These are phyloP conservation scores for Papilio polyxenes DNA, from an alignment of 1,140 invertebrate genomes.

Conservation along the genomic window DNA sequence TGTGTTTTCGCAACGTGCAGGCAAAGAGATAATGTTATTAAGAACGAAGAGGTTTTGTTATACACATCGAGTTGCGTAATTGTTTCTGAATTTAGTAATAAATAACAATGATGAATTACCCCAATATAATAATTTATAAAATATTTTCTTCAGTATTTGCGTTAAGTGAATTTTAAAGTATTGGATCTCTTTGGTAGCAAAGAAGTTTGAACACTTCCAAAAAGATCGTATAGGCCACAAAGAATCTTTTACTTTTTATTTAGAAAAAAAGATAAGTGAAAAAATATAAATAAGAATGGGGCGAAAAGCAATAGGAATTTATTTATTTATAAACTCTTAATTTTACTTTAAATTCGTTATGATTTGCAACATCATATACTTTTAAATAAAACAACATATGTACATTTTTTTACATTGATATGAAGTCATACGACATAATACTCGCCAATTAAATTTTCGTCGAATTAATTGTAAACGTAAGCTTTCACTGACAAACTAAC, in stretches of 20 bases:
- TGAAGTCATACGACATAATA: not conserved
- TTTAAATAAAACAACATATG: too few relatives aligned
- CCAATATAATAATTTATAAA: not conserved
- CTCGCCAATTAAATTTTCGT: not conserved
- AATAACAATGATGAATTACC: not conserved
- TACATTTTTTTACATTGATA: not conserved
- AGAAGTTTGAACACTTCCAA: not conserved
- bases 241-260: not conserved
- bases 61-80: not conserved
- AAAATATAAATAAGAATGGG: not conserved
- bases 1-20: not conserved
- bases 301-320: too few relatives aligned
- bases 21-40: slow-evolving; percentile 3
- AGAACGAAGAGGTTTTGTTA: not conserved
- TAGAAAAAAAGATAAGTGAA: not conserved
- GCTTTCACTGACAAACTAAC: not conserved
- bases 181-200: not conserved
- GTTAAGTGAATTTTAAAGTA: not conserved
- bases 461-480: not conserved
- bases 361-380: not conserved
- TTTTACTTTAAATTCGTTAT: too few relatives aligned
- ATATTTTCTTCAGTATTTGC: not conserved
- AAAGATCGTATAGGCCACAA: too few relatives aligned
- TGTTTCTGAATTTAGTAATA: slow-evolving; percentile 3
- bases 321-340: too few relatives aligned